A percentile compares a stretch with the other conserved stretches of the same genome.
These are phyloP conservation scores for Stomatorhinus walkeri DNA, from an alignment of 2,797 vertebrate genomes.

Conservation along the genomic window DNA sequence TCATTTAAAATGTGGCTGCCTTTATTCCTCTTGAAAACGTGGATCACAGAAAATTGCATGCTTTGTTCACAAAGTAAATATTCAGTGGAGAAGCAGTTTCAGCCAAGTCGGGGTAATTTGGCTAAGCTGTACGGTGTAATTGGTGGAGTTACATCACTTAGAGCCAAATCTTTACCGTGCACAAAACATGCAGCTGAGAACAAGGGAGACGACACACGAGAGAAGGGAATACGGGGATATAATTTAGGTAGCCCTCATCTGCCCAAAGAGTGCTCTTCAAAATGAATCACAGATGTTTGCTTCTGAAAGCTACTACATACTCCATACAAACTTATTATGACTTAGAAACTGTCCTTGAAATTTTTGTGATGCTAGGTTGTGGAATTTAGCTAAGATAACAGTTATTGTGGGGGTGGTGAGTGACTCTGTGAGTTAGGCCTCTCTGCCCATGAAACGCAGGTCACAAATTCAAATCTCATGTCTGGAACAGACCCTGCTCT, in stretches of 20 bases:
- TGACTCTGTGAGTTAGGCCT: not conserved
- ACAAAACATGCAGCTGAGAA: not conserved
- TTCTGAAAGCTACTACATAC: not conserved
- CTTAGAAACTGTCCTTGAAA: not conserved
- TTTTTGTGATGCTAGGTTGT: not conserved
- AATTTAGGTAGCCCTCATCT: not conserved
- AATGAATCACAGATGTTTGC: not conserved
- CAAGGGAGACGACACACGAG: not conserved
- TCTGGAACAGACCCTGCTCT: not conserved
- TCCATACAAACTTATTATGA: not conserved
- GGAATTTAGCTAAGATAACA: slow-evolving; percentile 4
- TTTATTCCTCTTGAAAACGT: not conserved
- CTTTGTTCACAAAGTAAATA: not conserved
- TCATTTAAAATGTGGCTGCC: not conserved
- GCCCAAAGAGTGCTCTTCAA: not conserved
- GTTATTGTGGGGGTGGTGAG: not conserved
- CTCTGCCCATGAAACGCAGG: not conserved
- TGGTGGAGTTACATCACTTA: not conserved
- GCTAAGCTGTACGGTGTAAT: not conserved
- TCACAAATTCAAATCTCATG: not conserved
- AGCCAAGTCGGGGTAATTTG: not conserved
- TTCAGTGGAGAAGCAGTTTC: not conserved
- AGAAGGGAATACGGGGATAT: not conserved
- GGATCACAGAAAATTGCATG: not conserved
- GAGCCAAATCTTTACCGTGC: not conserved